Percentiles rank a stretch among this genome's conserved stretches.
phyloP scores from a whole-genome alignment of 2,888 invertebrate species.

The Hirtodrosophila alboralis region DNA sequence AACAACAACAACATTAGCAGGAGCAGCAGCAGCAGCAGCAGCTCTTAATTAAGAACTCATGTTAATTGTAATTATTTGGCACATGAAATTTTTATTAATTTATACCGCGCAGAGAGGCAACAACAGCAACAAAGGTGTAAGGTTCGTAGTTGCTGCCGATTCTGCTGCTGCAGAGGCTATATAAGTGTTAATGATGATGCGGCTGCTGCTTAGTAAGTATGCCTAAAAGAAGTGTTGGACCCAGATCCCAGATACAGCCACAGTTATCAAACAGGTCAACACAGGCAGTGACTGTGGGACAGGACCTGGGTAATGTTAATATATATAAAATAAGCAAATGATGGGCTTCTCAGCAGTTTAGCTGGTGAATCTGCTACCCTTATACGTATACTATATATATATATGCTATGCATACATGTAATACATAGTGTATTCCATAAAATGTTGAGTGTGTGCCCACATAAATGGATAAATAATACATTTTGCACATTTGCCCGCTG shows the following conservation, averaged over 20 bases:
- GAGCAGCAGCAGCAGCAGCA: slow-evolving; percentile 23
- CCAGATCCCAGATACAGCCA: slow-evolving; percentile 25
- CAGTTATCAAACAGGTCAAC: slow-evolving; percentile 39
- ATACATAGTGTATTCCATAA: slow-evolving; percentile 17
- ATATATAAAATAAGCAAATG: slow-evolving; percentile 73
- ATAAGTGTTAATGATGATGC: slow-evolving; percentile 71
- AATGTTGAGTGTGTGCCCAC: slow-evolving; percentile 7
- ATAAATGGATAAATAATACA: too few species aligned
- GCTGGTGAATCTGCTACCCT: too few species aligned
- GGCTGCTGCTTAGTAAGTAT: slow-evolving; percentile 60
- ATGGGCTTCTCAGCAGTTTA: slow-evolving; percentile 44
- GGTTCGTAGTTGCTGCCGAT: slow-evolving; percentile 36
- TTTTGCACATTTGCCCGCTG: too few species aligned
- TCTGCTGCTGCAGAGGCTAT: slow-evolving; percentile 42
- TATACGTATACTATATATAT: too few species aligned
- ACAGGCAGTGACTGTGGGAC: slow-evolving; percentile 8
- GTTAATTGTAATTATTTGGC: slow-evolving; percentile 83
- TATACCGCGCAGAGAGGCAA: slow-evolving; percentile 63
- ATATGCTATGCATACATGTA: slow-evolving; percentile 32
- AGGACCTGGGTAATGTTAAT: slow-evolving; percentile 39
- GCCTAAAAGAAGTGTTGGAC: slow-evolving; percentile 52
- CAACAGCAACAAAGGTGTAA: slow-evolving; percentile 60
- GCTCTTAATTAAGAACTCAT: slow-evolving; percentile 83
- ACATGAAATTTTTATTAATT: slow-evolving; percentile 83
- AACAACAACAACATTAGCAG: slow-evolving; percentile 10